phyloP scores from a whole-genome alignment of 2,888 invertebrate genomes.

The Sericinus montela region DNA sequence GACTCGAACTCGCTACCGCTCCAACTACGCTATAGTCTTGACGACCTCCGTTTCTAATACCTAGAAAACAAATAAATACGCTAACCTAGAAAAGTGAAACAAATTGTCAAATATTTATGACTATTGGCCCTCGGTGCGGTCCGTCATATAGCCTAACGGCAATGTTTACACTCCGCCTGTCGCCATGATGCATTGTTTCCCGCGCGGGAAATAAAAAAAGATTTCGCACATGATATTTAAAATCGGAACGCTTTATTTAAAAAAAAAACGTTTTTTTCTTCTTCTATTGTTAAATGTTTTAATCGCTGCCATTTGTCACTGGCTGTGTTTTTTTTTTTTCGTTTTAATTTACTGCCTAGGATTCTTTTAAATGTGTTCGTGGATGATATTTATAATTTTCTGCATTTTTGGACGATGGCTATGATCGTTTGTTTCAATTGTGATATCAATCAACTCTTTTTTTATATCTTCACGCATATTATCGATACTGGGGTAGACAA shows the following conservation, averaged over 20 bases:
- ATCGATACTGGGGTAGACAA: too few relatives aligned
- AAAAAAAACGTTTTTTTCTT: neutral
- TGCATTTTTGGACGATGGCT: neutral
- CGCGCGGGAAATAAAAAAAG: conserved; percentile 9
- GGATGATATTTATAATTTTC: conserved; percentile 1
- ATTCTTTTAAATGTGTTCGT: neutral
- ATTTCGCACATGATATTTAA: conserved; percentile 1
- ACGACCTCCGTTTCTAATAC: too few relatives aligned
- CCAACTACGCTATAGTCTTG: too few relatives aligned
- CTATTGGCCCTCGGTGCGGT: neutral
- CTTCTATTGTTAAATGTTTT: conserved; percentile 10
- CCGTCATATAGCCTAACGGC: neutral
- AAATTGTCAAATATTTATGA: too few relatives aligned
- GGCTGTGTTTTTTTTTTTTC: neutral
- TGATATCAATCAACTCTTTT: too few relatives aligned
- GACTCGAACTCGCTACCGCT: too few relatives aligned
- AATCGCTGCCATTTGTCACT: conserved; percentile 5
- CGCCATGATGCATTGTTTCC: conserved; percentile 4
- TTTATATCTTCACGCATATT: too few relatives aligned
- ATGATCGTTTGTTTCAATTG: neutral
- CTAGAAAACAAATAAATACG: too few relatives aligned
- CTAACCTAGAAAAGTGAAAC: neutral
- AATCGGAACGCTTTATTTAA: conserved; percentile 6
- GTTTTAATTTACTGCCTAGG: neutral
- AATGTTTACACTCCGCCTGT: conserved; percentile 8